Evolutionary conservation across 2,113 vertebrate genomes (phyloP), one percentile per base, ranked within the genome.

Genomic region (Xiphorhynchus elegans): DNA sequence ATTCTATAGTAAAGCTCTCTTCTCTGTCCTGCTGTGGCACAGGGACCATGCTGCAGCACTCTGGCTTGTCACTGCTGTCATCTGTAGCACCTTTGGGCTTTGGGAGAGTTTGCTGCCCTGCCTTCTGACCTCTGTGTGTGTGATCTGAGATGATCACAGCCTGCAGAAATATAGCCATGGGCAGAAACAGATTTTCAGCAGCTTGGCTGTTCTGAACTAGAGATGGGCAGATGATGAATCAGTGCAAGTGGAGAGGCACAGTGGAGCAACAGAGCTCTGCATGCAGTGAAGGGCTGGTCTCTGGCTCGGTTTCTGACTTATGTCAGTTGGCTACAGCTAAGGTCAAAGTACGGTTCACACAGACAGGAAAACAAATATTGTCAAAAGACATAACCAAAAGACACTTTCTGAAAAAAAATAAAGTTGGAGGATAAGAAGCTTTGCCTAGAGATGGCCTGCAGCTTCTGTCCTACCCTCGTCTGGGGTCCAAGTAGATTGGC

Each of bases 71-170:
- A 14, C 39, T 80, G 25, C 37, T 79, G 70, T 31, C 39, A 62
- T n/a, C 13, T 59, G 58, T 31, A 62, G 40, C 50, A 73, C 16
- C 10, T 47, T 35, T 62, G 70, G 37, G 84, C 70, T 80, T 91
- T 13, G 7, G 29, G 29, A 87, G 21, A 50, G 23, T 53, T 91
- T 76, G 49, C 63, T 67, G 67, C 28, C 84, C 60, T 11, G 10
- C 39, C 5, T 9, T 46, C 72, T 60, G 85, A 80, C 87, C 78
- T 58, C 49, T 55, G 21, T 0, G 0, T 35, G n/a, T 78, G 63
- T 77, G 75, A 90, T 96, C 78, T 68, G 59, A 63, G 62, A 83
- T 60, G 95, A 96, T 95, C 93, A 95, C 58, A 97, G 94, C 81
- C 95, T 76, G 39, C 67, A 93, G 84, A 76, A 82, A 80, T 35